A percentile compares a stretch with the other conserved stretches of the same genome.
Conservation (phyloP, 1,140 invertebrate genomes). For the Drosophila sproati region DNA sequence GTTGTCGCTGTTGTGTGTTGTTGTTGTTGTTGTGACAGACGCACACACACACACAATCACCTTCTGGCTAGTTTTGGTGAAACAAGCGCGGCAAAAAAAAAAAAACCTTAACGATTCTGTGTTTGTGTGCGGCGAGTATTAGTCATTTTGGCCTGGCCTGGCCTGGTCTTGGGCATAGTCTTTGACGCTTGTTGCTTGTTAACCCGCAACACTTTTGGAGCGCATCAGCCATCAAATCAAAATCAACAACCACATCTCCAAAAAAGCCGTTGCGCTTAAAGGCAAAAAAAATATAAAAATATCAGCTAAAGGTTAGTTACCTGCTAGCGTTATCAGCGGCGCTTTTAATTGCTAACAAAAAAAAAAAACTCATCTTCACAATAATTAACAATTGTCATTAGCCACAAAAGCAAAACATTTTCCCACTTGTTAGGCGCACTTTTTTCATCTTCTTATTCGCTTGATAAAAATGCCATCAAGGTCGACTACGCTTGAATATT, state of each 20-base stretch:
- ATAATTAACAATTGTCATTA: constrained; percentile 29
- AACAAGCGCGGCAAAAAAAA: constrained; percentile 48
- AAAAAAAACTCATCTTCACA: constrained; percentile 33
- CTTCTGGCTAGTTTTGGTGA: constrained; percentile 35
- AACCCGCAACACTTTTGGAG: constrained; percentile 48
- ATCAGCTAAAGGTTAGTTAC: constrained; percentile 49
- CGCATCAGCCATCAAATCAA: constrained; percentile 47
- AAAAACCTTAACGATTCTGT: constrained; percentile 16
- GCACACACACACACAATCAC: constrained; percentile 29
- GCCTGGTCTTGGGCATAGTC: constrained; percentile 51
- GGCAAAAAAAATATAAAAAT: constrained; percentile 15
- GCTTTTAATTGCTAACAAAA: constrained; percentile 27
- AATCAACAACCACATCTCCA: constrained; percentile 6
- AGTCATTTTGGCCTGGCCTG: constrained; percentile 66
- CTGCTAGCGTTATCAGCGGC: constrained; percentile 18
- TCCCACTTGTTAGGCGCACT: constrained; percentile 14
- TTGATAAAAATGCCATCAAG: constrained; percentile 58
- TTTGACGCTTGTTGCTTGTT: constrained; percentile 47
- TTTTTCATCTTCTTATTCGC: constrained; percentile 6
- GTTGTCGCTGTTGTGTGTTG: constrained; percentile 13
- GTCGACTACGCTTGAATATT: constrained; percentile 39
- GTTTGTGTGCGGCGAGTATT: constrained; percentile 54
- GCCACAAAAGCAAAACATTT: neutral
- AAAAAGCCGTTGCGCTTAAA: constrained; percentile 13
- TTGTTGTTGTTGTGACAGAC: constrained; percentile 25